phyloP scores from a whole-genome alignment of 2,113 vertebrate species.

The Zeus faber region DNA sequence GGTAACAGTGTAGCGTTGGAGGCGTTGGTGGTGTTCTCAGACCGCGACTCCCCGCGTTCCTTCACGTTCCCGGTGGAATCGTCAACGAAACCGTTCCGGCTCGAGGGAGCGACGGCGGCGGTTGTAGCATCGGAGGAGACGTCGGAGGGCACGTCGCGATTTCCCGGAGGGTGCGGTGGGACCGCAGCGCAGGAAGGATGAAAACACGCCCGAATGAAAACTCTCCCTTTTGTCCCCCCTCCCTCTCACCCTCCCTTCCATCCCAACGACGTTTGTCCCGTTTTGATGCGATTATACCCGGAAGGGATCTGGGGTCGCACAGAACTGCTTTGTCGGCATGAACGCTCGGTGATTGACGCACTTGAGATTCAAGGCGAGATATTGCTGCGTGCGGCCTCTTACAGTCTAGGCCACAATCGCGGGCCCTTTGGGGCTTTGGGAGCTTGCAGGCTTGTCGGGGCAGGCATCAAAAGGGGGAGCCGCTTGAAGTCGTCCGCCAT shows the following conservation, averaged over 20 bases:
- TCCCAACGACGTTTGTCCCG: neutral
- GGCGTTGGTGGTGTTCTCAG: no score
- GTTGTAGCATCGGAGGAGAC: no score
- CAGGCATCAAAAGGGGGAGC: conserved; percentile 40
- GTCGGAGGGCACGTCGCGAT: no score
- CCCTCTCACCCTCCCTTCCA: neutral
- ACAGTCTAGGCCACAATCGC: conserved; percentile 1
- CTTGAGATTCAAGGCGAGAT: conserved; percentile 19
- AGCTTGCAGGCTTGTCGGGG: conserved; percentile 27
- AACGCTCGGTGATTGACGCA: neutral
- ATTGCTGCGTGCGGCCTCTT: conserved; percentile 19
- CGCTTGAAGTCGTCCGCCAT: conserved; percentile 44
- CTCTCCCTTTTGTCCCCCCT: no score
- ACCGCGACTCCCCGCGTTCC: neutral
- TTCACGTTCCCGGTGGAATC: no score
- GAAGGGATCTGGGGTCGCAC: conserved; percentile 13
- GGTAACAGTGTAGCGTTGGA: no score
- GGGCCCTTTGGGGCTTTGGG: conserved; percentile 24
- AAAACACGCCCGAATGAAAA: no score
- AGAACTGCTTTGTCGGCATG: conserved; percentile 6
- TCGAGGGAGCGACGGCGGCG: no score
- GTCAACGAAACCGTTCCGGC: no score
- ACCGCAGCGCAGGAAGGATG: no score
- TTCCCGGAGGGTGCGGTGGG: no score
- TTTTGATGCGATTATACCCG: conserved; percentile 18